Evolutionary conservation across 1,140 invertebrate genomes (phyloP).

Genomic region (Psix sp.): DNA sequence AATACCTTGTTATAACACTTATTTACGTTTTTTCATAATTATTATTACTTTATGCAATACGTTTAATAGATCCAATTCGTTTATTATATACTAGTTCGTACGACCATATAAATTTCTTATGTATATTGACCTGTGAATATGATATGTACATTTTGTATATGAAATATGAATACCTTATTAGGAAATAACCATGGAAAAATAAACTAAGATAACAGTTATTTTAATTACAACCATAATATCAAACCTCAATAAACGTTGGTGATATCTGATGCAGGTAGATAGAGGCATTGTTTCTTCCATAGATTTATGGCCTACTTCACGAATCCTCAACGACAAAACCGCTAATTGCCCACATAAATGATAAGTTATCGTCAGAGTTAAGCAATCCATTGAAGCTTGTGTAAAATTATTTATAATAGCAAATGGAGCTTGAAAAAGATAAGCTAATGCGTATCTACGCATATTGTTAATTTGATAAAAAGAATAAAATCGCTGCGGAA

Average conservation of each 20-base stretch:
- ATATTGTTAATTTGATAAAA: slow-evolving; percentile 46
- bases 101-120: no score
- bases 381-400: slow-evolving; percentile 60
- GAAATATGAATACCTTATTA: no score
- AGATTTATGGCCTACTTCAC: slow-evolving; percentile 14
- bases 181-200: no score
- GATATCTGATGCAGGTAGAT: slow-evolving; percentile 14
- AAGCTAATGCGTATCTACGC: slow-evolving; percentile 27
- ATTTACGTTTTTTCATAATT: no score
- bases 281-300: background rate
- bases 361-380: slow-evolving; percentile 42
- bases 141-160: no score
- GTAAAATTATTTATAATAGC: slow-evolving; percentile 51
- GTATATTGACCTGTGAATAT: no score
- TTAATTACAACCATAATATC: no score
- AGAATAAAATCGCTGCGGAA: slow-evolving; percentile 53
- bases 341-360: slow-evolving; percentile 56
- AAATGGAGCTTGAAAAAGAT: slow-evolving; percentile 50
- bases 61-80: no score
- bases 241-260: slow-evolving; percentile 46
- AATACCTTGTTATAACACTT: no score
- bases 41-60: no score
- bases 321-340: slow-evolving; percentile 46
- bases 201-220: no score
- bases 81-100: no score